Base-by-base conservation (phyloP, 2,113 vertebrate genomes). In the Mystacornis crossleyi region DNA sequence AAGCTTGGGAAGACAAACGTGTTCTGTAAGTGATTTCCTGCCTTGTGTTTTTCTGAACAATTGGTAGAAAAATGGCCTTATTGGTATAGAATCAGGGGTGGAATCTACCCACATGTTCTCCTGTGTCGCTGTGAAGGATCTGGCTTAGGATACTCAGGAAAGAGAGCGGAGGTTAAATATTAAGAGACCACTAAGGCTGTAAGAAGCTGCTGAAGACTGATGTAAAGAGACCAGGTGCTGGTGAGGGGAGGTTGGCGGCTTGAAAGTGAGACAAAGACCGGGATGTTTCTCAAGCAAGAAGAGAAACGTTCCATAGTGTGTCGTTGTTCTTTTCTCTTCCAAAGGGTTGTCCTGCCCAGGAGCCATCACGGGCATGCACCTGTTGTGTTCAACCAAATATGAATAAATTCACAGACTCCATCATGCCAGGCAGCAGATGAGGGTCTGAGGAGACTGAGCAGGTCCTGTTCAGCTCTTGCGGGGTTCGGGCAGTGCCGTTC, bases 401-500 rank as follows among this genome's bases (percentile, higher is more conserved):
- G n/a, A 50, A 54, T 82, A 29, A 50, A 64, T 51, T 8, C 0
- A 0, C 2, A 24, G 55, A 21, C 60, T 21, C 10, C 47, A 47
- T 48, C 61, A 84, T 28, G 23, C 5, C 19, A 14, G 12, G 33
- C 15, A 57, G 18, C 10, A 48, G n/a, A 38, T n/a, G 64, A 24
- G 34, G 15, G 8, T 16, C 4, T 1, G 17, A 53, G 69, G 54
- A 28, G 47, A 48, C 20, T 34, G 54, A 40, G 12, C 18, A 8
- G 50, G n/a, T 53, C 42, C 42, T 38, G 73, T 61, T 33, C 1
- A 1, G 42, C 28, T 14, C 26, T 18, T 0, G 0, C 0, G 0
- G 2, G 25, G 24, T 19, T 61, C 1, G 0, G 10, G 29, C 66
- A 21, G 31, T 1, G 24, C 21, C 0, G 0, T 21, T 72, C 25